Conservation (phyloP, 2,797 vertebrate species). For the Hephaestus fuliginosus region DNA sequence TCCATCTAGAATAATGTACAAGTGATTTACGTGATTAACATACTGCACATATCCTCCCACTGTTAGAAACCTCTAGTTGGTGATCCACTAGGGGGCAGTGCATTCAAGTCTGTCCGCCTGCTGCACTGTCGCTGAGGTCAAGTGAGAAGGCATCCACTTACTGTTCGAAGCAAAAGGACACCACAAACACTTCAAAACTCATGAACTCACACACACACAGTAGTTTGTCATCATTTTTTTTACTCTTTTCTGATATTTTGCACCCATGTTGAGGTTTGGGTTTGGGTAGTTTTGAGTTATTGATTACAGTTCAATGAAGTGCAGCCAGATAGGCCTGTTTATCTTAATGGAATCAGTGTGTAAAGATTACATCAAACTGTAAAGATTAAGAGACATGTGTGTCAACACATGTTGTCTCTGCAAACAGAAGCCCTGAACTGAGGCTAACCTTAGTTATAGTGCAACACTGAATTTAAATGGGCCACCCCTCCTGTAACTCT, state of each 20-base stretch:
- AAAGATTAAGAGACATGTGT: constrained; percentile 22
- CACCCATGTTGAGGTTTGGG: not conserved
- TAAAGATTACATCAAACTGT: constrained; percentile 43
- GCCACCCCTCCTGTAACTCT: constrained; percentile 8
- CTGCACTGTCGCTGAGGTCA: constrained; percentile 32
- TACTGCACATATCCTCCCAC: not conserved
- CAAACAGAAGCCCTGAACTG: constrained; percentile 38
- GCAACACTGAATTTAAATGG: constrained; percentile 34
- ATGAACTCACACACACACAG: constrained; percentile 2
- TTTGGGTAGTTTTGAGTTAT: not conserved
- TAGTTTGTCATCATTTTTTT: not conserved
- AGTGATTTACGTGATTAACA: not conserved
- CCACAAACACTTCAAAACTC: not conserved
- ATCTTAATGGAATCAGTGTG: constrained; percentile 17
- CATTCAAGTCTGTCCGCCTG: constrained; percentile 53
- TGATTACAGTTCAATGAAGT: not conserved
- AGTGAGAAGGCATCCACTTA: constrained; percentile 19
- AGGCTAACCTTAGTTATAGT: constrained; percentile 23
- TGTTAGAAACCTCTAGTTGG: not conserved
- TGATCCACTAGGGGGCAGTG: constrained; percentile 77
- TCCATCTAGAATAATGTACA: too few species aligned
- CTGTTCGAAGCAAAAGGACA: constrained; percentile 14
- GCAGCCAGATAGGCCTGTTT: not conserved
- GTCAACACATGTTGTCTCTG: constrained; percentile 23
- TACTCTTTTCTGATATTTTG: not conserved